These are phyloP conservation scores for Thelaira solivaga DNA, from an alignment of 2,888 invertebrate genomes.

Conservation along the genomic window DNA sequence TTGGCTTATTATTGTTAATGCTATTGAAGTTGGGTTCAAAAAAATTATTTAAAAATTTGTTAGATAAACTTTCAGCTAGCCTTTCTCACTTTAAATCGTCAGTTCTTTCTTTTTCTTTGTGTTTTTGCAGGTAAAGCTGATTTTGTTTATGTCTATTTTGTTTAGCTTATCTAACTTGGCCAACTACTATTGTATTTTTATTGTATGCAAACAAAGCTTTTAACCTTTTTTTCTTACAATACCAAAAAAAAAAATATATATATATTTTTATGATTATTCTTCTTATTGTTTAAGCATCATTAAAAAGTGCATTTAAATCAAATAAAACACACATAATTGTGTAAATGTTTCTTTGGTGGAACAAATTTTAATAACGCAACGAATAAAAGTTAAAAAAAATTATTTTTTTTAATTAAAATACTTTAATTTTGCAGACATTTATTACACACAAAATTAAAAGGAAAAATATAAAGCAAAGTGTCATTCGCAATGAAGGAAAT, in stretches of 20 bases:
- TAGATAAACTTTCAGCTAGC: constrained; percentile 35
- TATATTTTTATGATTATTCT: neutral
- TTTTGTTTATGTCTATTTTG: constrained; percentile 4
- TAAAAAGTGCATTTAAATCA: too few relatives aligned
- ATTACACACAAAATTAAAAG: too few relatives aligned
- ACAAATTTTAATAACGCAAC: too few relatives aligned
- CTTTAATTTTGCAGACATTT: too few relatives aligned
- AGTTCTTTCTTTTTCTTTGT: neutral
- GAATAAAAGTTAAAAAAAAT: too few relatives aligned
- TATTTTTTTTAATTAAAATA: too few relatives aligned
- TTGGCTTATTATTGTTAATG: neutral
- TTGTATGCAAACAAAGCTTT: constrained; percentile 56
- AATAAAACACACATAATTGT: too few relatives aligned
- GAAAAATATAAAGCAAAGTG: too few relatives aligned
- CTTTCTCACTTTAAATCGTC: constrained; percentile 22
- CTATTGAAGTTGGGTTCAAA: constrained; percentile 21
- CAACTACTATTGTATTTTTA: constrained; percentile 36
- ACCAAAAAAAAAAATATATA: neutral
- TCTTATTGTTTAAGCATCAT: constrained; percentile 35
- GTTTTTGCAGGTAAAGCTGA: neutral
- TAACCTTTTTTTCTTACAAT: constrained; percentile 53
- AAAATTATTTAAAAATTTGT: constrained; percentile 51
- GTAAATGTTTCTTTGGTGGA: too few relatives aligned
- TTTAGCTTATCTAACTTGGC: constrained; percentile 18
- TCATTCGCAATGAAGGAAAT: too few relatives aligned